Percentiles rank a stretch among this genome's conserved stretches.
These are phyloP conservation scores for Zophobas atratus DNA, from an alignment of 1,140 invertebrate species.

Conservation along the genomic window DNA sequence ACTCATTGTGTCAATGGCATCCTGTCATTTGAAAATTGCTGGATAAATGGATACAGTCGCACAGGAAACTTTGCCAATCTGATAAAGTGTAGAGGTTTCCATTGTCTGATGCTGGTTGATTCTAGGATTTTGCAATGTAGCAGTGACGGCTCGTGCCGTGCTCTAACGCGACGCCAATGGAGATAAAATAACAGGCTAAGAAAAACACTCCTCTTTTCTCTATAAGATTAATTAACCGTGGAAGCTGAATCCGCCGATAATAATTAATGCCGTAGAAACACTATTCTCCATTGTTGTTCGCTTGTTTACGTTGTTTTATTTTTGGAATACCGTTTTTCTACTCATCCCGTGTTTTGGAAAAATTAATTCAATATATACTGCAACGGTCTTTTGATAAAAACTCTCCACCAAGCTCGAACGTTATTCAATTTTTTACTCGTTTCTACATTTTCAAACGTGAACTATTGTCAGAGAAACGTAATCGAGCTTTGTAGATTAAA, in stretches of 20 bases:
- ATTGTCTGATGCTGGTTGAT: constrained; percentile 40
- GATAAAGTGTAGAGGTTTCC: constrained; percentile 38
- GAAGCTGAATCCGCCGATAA: constrained; percentile 21
- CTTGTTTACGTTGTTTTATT: background rate
- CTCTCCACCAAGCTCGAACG: constrained; percentile 1
- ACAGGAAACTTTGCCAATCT: constrained; percentile 40
- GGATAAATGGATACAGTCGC: constrained; percentile 41
- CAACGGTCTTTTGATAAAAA: constrained; percentile 19
- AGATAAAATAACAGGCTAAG: constrained; percentile 25
- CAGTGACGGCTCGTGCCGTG: constrained; percentile 30
- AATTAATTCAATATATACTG: background rate
- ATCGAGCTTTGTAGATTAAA: background rate
- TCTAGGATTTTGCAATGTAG: constrained; percentile 27
- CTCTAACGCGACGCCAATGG: constrained; percentile 13
- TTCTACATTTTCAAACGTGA: constrained; percentile 5
- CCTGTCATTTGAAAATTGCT: constrained; percentile 39
- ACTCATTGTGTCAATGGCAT: constrained; percentile 40
- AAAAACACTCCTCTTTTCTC: constrained; percentile 16
- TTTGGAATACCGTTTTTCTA: background rate
- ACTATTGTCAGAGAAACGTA: constrained; percentile 13
- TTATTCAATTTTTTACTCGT: background rate
- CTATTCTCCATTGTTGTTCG: constrained; percentile 3
- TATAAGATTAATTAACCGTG: constrained; percentile 34
- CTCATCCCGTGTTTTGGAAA: no score
- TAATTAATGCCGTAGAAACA: constrained; percentile 25